These are phyloP conservation scores for Achlya flavicornis DNA, from an alignment of 2,888 invertebrate species.

Conservation along the genomic window DNA sequence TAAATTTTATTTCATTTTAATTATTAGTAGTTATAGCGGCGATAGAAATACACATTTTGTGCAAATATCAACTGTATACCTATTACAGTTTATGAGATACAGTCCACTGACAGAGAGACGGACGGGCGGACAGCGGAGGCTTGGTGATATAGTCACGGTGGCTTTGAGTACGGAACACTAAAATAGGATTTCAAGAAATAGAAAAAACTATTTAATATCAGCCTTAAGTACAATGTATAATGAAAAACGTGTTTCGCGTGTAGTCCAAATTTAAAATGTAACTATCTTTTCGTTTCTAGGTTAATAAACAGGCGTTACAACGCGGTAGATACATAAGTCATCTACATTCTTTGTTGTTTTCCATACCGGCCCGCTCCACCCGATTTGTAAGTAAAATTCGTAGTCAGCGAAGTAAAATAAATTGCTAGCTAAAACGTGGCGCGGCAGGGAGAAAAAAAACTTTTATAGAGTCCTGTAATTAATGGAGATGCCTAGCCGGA, in stretches of 20 bases:
- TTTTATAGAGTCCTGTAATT: conserved; percentile 62
- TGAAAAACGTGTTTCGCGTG: not conserved
- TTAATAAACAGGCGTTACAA: not conserved
- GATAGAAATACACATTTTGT: no score
- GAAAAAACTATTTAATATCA: no score
- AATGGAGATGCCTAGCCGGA: conserved; percentile 54
- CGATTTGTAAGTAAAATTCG: conserved; percentile 68
- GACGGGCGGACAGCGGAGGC: no score
- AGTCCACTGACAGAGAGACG: no score
- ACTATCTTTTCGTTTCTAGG: not conserved
- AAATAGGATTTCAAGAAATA: no score
- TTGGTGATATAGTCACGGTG: no score
- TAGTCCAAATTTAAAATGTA: not conserved
- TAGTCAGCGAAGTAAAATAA: conserved; percentile 65
- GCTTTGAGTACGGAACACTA: no score
- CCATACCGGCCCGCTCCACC: conserved; percentile 30
- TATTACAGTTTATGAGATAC: no score
- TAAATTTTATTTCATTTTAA: no score
- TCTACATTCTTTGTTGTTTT: conserved; percentile 26
- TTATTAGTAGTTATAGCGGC: no score
- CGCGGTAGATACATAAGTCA: not conserved
- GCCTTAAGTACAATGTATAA: no score
- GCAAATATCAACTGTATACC: no score
- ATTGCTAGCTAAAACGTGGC: conserved; percentile 61
- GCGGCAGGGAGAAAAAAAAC: conserved; percentile 50